Evolutionary conservation across 2,888 invertebrate species (phyloP), one percentile per base, ranked within the genome.

Genomic region (Neocrepidodera transversa): DNA sequence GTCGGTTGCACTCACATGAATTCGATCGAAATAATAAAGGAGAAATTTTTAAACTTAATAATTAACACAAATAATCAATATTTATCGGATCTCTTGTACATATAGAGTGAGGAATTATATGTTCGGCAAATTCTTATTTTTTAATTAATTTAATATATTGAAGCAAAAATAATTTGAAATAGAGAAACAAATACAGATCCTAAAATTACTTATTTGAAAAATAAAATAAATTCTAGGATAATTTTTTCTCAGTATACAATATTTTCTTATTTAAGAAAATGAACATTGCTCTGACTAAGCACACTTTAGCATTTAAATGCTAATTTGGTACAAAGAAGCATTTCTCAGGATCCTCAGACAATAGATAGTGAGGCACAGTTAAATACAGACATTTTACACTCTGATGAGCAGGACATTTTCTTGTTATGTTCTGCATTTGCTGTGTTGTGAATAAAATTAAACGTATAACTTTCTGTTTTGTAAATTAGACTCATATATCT

Each of bases 371-470:
- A 71, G 73, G 77, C 75, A 73, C 74, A 75, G 76, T 78, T 79
- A 79, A 79, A 79, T 77, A 77, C 78, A 75, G 76, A 77, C 77
- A 79, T 79, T 79, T 79, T 79, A 78, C 79, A 78, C 78, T 72
- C 76, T 66, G 76, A 71, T 77, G 76, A 76, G 74, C 78, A 75
- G 67, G 72, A 74, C 74, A 74, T 74, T 73, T 73, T 71, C 74
- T 73, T 72, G 69, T 72, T 71, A 71, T 69, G 70, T 70, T 72
- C 65, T 69, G 68, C 67, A 69, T 65, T 70, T 68, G 58, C 62
- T 58, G 68, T 64, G 68, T 62, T 67, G 69, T 71, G 70, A 73
- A 71, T 73, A 66, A 68, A 71, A 71, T 73, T 74, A 69, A 72
- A 71, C 20, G 66, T 66, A 62, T 69, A 68, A 66, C 63, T 66